Base-by-base conservation (phyloP, 1,140 invertebrate genomes). In the Halictus rubicundus region DNA sequence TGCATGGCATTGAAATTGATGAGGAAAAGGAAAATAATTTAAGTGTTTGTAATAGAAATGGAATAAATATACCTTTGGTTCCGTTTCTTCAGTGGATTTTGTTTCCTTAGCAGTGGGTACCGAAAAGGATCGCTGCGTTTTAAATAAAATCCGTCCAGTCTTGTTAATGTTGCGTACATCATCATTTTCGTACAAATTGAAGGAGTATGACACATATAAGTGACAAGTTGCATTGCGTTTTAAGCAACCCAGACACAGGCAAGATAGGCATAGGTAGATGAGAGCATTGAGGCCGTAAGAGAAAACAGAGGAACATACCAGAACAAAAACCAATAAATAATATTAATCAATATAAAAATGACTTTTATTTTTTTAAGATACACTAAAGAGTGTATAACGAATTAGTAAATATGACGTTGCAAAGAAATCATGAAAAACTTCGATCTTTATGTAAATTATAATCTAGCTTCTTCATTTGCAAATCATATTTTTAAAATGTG, bases 41-140 rank as follows among this genome's bases (percentile, higher is more conserved):
- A 27, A 60, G 12, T 25, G 23, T 60, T 60, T 32, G 21, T 42
- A 12, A 32, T 37, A 4, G 16, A 66, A 21, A 12, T 39, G 16
- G 9, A 66, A 39, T 75, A 70, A 39, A 54, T 19, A 12, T 88
- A 91, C 91, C 89, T 93, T 92, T 5, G 87, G 19, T 65, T 91
- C 91, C 19, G 83, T 37, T 14, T 89, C 90, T 32, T 92, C 89
- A n/a, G 63, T 76, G 5, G 87, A 21, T 59, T 95, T 95, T 92
- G 94, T 94, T 94, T 95, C 95, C 94, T 96, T 96, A 32, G 95
- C 94, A n/a, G 96, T 97, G 68, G 97, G 97, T 92, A 98, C 96
- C 82, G 97, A 98, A 92, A 97, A 97, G 72, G 97, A 98, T 88
- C 97, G 95, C 93, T 98, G 97, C 85, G 97, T 97, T 94, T 97